Evolutionary conservation across 2,888 invertebrate genomes (phyloP).

Genomic region (Teleiodes luculella): DNA sequence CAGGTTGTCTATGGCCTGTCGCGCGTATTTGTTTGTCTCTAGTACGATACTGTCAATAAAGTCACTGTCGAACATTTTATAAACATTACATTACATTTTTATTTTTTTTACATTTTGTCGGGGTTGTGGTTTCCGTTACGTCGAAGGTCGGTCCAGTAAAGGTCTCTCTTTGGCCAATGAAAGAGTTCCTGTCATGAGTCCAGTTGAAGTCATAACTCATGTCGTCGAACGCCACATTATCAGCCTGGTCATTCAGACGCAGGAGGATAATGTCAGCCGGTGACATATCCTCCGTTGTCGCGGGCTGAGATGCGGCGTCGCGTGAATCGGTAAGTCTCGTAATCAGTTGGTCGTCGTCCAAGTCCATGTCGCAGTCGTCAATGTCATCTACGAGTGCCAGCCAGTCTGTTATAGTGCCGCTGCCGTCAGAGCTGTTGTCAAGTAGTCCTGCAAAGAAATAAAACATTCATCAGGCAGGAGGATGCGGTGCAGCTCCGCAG

Average conservation of each 20-base stretch:
- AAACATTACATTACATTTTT: constrained; percentile 3
- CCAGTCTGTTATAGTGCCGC: no score
- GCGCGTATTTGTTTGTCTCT: constrained; percentile 22
- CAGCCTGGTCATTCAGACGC: neutral
- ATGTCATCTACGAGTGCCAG: no score
- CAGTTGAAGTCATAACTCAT: neutral
- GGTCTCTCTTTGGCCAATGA: neutral
- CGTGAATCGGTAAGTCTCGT: neutral
- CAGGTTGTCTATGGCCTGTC: constrained; percentile 14
- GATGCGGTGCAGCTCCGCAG: no score
- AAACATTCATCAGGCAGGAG: no score
- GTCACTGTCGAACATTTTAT: constrained; percentile 15
- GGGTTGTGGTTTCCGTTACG: constrained; percentile 5
- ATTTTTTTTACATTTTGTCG: neutral
- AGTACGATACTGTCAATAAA: constrained; percentile 14
- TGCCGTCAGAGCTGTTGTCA: no score
- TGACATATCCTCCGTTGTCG: no score
- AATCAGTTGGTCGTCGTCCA: neutral
- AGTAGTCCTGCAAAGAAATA: no score
- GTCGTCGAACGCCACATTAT: neutral
- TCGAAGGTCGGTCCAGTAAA: neutral
- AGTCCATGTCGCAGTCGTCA: neutral
- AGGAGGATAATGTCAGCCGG: no score
- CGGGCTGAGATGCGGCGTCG: neutral
- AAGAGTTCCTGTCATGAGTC: neutral